Base-by-base conservation (phyloP, 2,113 vertebrate species). In the Chaetorhynchus papuensis region DNA sequence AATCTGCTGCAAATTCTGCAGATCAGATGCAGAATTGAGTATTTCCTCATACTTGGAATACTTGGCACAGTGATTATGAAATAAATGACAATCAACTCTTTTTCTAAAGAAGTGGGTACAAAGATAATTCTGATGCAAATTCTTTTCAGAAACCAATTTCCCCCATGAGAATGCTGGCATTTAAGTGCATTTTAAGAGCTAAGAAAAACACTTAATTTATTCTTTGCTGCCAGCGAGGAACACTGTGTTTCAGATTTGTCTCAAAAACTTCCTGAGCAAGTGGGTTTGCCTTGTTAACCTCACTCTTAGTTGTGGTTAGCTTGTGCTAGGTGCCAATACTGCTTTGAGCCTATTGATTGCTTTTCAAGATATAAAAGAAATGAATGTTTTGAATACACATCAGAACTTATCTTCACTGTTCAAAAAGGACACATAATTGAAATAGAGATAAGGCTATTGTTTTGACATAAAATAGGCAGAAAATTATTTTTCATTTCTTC, bases 201-300 rank as follows among this genome's bases (percentile, higher is more conserved):
- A 90, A 81, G 82, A 96, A 91, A 94, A 95, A 89, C 60, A 68
- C 41, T 81, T 81, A 7, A 77, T 86, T 89, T 61, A 31, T 68
- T 66, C 60, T 91, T 66, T 90, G 70, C 52, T 88, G 78, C 75
- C 82, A 90, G 78, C 80, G 68, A 91, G 54, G 71, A 96, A 91
- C 45, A 57, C 44, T 75, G 52, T 54, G 30, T 93, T 93, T 93
- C 85, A 90, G 80, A 89, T 90, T 74, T 78, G 85, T 94, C 92
- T 93, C 80, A 90, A 93, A 88, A 96, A 92, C 86, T 96, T 96
- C 92, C 96, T 93, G 83, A 86, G 59, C 47, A 69, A 96, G 47
- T 41, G 41, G 5, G 23, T 75, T 92, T 94, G 90, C 57, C 12
- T 15, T 63, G 39, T 95, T 93, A 82, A 88, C 93, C 33, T 93